A percentile compares a stretch with the other conserved stretches of the same genome.
phyloP scores from a whole-genome alignment of 2,888 invertebrate genomes.

The Ornithoptera priamus region DNA sequence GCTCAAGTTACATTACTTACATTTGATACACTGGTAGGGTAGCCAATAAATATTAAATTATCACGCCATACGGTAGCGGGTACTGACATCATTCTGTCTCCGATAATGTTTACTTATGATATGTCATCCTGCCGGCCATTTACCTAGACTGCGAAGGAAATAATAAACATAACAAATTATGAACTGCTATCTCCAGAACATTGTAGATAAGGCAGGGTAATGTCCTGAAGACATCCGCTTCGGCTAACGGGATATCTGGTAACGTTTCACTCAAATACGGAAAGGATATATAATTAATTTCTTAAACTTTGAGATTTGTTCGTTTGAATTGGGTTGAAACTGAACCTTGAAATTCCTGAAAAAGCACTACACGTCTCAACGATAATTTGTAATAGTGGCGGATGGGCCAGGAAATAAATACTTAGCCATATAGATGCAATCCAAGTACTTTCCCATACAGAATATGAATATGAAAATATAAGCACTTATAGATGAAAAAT shows the following conservation, averaged over 20 bases:
- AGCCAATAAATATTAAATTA: conserved; percentile 19
- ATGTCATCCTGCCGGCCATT: conserved; percentile 49
- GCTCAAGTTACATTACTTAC: neutral
- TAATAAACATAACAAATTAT: conserved; percentile 51
- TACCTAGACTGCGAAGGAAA: conserved; percentile 44
- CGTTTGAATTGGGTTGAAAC: neutral
- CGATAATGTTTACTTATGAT: conserved; percentile 33
- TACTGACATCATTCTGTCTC: conserved; percentile 27
- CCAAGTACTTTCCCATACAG: no score
- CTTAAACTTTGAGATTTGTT: neutral
- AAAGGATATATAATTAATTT: neutral
- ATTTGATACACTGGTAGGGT: conserved; percentile 9
- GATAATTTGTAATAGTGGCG: neutral
- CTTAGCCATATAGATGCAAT: no score
- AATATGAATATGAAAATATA: no score
- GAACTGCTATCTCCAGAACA: conserved; percentile 47
- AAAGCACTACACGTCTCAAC: neutral
- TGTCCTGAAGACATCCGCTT: conserved; percentile 53
- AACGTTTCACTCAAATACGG: neutral
- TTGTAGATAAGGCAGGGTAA: conserved; percentile 57
- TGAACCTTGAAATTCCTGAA: no score
- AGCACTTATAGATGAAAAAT: no score
- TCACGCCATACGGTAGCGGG: conserved; percentile 14
- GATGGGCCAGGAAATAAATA: no score
- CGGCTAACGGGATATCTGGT: conserved; percentile 24